Base-by-base conservation (phyloP, 1,140 invertebrate species). In the Pentalonia nigronervosa region DNA sequence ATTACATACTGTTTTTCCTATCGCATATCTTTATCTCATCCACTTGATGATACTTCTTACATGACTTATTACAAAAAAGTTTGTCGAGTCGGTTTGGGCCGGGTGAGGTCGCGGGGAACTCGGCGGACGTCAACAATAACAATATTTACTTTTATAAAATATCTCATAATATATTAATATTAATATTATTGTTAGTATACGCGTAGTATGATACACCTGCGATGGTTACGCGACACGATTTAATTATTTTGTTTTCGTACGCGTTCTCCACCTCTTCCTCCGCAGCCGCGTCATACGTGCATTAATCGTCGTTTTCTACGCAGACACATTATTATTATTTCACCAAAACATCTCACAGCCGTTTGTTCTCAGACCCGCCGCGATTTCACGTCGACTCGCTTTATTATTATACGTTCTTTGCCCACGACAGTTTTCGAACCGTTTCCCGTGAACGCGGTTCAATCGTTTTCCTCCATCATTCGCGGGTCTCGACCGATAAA, bases 181-280 rank as follows among this genome's bases (percentile, higher is more conserved):
- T 53, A 23, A 4, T 3, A n/a, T 76, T n/a, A 76, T 76, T 76
- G n/a, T 76, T n/a, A 45, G 36, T 47, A 47, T 47, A 86, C 84
- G 41, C 25, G 84, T 21, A 45, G 41, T 41, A 41, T 41, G 1
- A 41, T 41, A 41, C 41, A 41, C 41, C 41, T 21, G 25, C 11
- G 11, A 67, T 67, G 36, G 81, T 84, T 25, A 45, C 36, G 36
- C 17, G 45, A n/a, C 84, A 87, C 84, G 48, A 47, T 76, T 8
- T 87, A 87, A 87, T 87, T 87, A 87, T 87, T 87, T 87, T 47
- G 84, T 87, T 30, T 47, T 47, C 45, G 84, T 47, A 87, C 84
- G 84, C 30, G 17, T 30, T 84, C 41, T 84, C 9, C n/a, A 9
- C 7, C 76, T 83, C 23, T 20, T 23, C 7, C 76, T 83, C 34